Evolutionary conservation across 2,797 vertebrate species (phyloP).

Genomic region (Pteronotus mesoamericanus): DNA sequence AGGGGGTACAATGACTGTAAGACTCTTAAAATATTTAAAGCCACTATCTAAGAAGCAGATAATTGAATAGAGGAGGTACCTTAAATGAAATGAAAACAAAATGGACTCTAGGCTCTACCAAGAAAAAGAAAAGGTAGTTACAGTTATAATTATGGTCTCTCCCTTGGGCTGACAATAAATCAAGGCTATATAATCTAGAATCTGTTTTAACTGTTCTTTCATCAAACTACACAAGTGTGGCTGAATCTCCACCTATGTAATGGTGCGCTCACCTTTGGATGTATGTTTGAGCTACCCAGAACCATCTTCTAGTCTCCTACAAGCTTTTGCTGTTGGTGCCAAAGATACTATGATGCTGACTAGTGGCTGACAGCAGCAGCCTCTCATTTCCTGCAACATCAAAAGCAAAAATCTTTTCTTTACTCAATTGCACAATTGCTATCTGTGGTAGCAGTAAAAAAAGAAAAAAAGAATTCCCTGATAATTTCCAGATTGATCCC

Average conservation of each 20-base stretch:
- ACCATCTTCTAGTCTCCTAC: neutral
- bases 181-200: slow-evolving; percentile 38
- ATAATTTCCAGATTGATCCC: slow-evolving; percentile 69
- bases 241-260: neutral
- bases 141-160: neutral
- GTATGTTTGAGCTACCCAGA: neutral
- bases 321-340: slow-evolving; percentile 41
- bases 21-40: slow-evolving; percentile 35
- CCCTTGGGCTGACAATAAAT: neutral
- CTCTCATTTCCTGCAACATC: slow-evolving; percentile 58
- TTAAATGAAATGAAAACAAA: slow-evolving; percentile 40
- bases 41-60: neutral
- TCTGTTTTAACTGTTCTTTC: slow-evolving; percentile 33
- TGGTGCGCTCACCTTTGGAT: neutral
- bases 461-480: slow-evolving; percentile 37
- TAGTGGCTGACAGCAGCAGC: slow-evolving; percentile 54
- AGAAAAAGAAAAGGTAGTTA: slow-evolving; percentile 21
- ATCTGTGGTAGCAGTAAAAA: slow-evolving; percentile 38
- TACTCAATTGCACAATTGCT: slow-evolving; percentile 25
- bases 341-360: slow-evolving; percentile 59
- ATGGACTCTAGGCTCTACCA: slow-evolving; percentile 6
- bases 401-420: slow-evolving; percentile 38
- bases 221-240: neutral
- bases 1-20: neutral
- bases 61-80: neutral